Evolutionary conservation across 1,140 invertebrate genomes (phyloP), one percentile per base, ranked within the genome.

Genomic region (Bombus terrestris): DNA sequence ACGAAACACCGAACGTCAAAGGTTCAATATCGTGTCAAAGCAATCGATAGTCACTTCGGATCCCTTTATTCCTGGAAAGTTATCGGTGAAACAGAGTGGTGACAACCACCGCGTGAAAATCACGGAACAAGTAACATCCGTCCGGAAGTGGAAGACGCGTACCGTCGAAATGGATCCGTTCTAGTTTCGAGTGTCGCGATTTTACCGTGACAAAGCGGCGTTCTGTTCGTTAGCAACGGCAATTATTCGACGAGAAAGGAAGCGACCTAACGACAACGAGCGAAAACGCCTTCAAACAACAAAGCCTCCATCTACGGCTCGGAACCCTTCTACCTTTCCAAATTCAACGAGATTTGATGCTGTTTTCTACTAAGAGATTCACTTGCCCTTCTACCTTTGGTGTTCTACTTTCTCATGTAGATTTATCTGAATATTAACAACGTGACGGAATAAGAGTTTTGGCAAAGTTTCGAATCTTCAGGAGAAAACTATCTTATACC

Each of bases 151-250:
- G 39, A 32, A 37, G 57, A 66, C 57, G 57, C 37, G 72, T 41
- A 64, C 43, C 73, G 62, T 71, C 66, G 76, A 79, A 84, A 84
- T 41, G 66, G 76, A 84, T 79, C 83, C 83, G 83, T 84, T 43
- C 83, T 39, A 84, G 83, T 84, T 84, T 79, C 83, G 28, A 62
- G 62, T 43, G 43, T 47, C 53, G 66, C 82, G 83, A 84, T 80
- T 72, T 53, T 57, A 28, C 41, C 53, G 53, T 37, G n/a, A 80
- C 74, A 84, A 80, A 71, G 76, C 83, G 76, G 28, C 76, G 53
- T 41, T 80, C 53, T 72, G 64, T 80, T 79, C 83, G 76, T 80
- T 84, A 84, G 83, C 83, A 57, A 62, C 68, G 83, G 76, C 83
- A 84, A 84, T 84, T 84, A 84, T 53, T 59, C 64, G 64, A 39